Evolutionary conservation across 2,888 invertebrate species (phyloP), one percentile per base, ranked within the genome.

Genomic region (Andrena minutula): DNA sequence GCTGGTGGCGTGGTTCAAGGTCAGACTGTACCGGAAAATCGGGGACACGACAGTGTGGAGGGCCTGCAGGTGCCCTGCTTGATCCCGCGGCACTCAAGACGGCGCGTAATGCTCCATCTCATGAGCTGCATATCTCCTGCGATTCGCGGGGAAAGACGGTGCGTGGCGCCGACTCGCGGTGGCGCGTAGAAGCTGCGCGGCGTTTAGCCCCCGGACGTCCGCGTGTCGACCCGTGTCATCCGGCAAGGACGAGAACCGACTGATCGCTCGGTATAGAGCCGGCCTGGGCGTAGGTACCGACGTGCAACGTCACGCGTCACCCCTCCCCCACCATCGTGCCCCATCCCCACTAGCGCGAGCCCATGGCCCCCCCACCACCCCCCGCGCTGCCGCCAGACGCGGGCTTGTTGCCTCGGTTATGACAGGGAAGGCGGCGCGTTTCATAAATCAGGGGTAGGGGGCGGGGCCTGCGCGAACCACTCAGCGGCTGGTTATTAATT

Each of bases 401-500:
- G 28, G n/a, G 69, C 69, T 56, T 35, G 53, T 65, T 49, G 75
- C 63, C 84, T 71, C 84, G 91, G 91, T 94, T 93, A 94, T 94
- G 94, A 94, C 93, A 93, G 91, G 89, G 91, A 91, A 92, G 93
- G 94, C 93, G 94, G 92, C 89, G 91, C 94, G 92, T 91, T 93
- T 93, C 93, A 94, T 94, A 94, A 94, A 93, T 93, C 93, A 92
- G 92, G 91, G 92, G 89, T 89, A 89, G 88, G 89, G 87, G 93
- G 93, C 93, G 93, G 93, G 82, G 93, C 92, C 76, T 90, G 75
- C 75, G 74, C 88, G 91, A 92, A 89, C 94, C 94, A 94, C 92
- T 93, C 94, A 93, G 91, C 92, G 92, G 70, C 91, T 89, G 85
- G 89, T 94, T 94, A 94, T 94, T 93, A 94, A 94, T 94, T 94